Percentiles rank a stretch among this genome's conserved stretches.
Evolutionary conservation across 2,113 vertebrate species (phyloP).

Genomic region (Phaethon lepturus): DNA sequence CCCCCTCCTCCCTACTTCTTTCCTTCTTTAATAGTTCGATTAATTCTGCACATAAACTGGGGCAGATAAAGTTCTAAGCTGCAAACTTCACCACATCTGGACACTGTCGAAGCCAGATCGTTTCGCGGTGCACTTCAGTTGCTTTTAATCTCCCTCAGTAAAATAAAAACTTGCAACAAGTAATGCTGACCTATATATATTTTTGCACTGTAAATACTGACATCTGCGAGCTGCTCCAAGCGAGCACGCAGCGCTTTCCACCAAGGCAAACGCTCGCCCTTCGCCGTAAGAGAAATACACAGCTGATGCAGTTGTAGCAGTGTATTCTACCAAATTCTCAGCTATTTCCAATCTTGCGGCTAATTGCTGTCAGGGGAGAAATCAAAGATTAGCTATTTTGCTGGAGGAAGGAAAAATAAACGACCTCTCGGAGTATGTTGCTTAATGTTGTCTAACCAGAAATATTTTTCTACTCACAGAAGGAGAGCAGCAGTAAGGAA

Average conservation of each 20-base stretch:
- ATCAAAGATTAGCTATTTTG: conserved; percentile 6
- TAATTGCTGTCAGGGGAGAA: conserved; percentile 40
- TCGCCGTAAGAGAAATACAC: not conserved
- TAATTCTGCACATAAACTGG: not conserved
- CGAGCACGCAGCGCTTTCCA: not conserved
- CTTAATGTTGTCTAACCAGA: conserved; percentile 9
- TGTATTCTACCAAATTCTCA: not conserved
- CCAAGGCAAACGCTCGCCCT: not conserved
- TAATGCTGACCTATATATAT: conserved; percentile 44
- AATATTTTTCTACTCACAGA: conserved; percentile 77
- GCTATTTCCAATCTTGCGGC: conserved; percentile 21
- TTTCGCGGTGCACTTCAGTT: not conserved
- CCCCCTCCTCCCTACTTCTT: conserved; percentile 43
- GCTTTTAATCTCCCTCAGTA: conserved; percentile 27
- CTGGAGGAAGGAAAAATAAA: conserved; percentile 40
- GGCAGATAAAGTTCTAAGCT: conserved; percentile 30
- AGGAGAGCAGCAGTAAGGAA: conserved; percentile 72
- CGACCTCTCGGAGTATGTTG: not conserved
- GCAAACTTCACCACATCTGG: conserved; percentile 59
- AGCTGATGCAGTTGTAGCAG: not conserved
- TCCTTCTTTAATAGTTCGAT: conserved; percentile 46
- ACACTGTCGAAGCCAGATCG: not conserved
- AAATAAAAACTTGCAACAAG: conserved; percentile 45
- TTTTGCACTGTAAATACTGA: conserved; percentile 57
- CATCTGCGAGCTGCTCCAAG: conserved; percentile 46